Evolutionary conservation across 2,888 invertebrate genomes (phyloP).

Genomic region (Morpho achilles): DNA sequence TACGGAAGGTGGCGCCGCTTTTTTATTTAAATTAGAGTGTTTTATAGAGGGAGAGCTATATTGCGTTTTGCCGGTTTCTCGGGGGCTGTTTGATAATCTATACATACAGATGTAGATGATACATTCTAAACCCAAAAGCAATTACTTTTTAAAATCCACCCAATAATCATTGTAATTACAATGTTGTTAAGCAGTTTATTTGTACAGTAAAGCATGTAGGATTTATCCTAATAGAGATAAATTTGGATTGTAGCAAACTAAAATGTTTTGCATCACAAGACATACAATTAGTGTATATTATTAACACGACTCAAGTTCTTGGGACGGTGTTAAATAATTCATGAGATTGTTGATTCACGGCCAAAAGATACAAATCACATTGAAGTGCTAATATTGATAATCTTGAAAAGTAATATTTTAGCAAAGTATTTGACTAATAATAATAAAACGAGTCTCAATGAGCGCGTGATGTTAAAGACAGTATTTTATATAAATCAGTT

Average conservation of each 20-base stretch:
- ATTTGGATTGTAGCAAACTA: conserved; percentile 1
- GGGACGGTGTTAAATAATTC: conserved; percentile 49
- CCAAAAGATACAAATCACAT: conserved; percentile 45
- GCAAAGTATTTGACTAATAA: conserved; percentile 33
- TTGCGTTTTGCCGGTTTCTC: conserved; percentile 75
- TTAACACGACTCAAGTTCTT: conserved; percentile 39
- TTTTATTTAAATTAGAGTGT: conserved; percentile 80
- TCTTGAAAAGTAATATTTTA: conserved; percentile 35
- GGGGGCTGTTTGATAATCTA: conserved; percentile 62
- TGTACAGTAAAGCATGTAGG: background rate
- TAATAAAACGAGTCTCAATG: conserved; percentile 29
- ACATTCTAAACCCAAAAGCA: background rate
- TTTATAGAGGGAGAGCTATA: conserved; percentile 77
- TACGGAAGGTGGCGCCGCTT: conserved; percentile 79
- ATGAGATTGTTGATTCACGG: conserved; percentile 56
- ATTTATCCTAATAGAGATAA: background rate
- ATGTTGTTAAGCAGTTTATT: background rate
- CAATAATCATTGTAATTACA: background rate
- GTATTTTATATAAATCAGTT: conserved; percentile 43
- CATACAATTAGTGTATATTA: conserved; percentile 41
- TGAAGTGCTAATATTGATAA: conserved; percentile 47
- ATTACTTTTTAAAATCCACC: conserved; percentile 9
- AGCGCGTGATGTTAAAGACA: conserved; percentile 37
- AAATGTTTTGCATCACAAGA: conserved; percentile 8
- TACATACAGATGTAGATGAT: conserved; percentile 34